A percentile compares a stretch with the other conserved stretches of the same genome.
These are phyloP conservation scores for Datnioides undecimradiatus DNA, from an alignment of 2,113 vertebrate genomes.

Conservation along the genomic window DNA sequence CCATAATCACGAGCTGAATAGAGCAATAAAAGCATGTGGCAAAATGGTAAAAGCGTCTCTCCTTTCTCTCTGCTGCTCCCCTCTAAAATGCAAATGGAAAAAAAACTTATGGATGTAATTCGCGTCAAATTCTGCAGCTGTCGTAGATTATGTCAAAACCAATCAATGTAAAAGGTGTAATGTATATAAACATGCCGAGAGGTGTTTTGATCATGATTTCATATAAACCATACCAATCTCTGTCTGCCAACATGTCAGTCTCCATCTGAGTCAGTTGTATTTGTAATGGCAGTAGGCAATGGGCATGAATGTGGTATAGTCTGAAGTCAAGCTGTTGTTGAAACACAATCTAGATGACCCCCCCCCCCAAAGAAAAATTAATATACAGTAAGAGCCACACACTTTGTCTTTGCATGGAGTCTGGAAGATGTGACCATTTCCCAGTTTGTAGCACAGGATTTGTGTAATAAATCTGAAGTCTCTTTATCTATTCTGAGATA, in stretches of 20 bases:
- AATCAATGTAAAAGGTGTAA: neutral
- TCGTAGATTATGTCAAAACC: conserved; percentile 8
- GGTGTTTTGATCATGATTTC: too few relatives aligned
- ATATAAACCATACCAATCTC: neutral
- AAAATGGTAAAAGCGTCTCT: neutral
- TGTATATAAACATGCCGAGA: too few relatives aligned
- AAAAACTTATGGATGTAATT: neutral
- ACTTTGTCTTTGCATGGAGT: too few relatives aligned
- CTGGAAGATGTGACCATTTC: too few relatives aligned
- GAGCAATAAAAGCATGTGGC: conserved; percentile 6
- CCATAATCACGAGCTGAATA: conserved; percentile 8
- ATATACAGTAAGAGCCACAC: too few relatives aligned
- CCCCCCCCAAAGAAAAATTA: too few relatives aligned
- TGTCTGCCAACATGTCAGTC: neutral
- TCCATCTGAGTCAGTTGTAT: neutral
- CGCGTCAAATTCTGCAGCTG: neutral
- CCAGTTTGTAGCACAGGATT: too few relatives aligned
- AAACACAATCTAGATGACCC: too few relatives aligned
- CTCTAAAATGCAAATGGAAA: neutral
- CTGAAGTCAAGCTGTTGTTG: neutral
- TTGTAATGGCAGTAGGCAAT: neutral
- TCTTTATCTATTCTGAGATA: too few relatives aligned
- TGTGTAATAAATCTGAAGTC: too few relatives aligned
- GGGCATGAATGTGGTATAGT: neutral
- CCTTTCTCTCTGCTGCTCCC: neutral